A percentile compares a stretch with the other conserved stretches of the same genome.
Evolutionary conservation across 1,140 invertebrate genomes (phyloP).

Genomic region (Panagrolaimus sp.): DNA sequence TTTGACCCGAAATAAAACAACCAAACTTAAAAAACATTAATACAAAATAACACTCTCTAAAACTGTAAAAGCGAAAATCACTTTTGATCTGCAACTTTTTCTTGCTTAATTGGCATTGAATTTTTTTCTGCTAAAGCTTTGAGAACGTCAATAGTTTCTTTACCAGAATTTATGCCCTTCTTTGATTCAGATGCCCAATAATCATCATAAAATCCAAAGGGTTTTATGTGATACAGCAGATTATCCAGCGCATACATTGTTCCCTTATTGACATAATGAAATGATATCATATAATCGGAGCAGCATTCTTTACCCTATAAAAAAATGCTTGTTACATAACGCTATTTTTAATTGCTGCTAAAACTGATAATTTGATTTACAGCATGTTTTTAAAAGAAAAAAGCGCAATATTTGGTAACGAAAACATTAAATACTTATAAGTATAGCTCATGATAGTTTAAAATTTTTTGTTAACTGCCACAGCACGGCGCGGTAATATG

Average conservation of each 20-base stretch:
- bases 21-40: too few relatives aligned
- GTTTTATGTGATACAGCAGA: constrained; percentile 84
- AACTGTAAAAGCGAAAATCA: not conserved
- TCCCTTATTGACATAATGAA: constrained; percentile 86
- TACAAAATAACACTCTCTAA: not conserved
- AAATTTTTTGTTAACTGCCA: too few relatives aligned
- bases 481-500: too few relatives aligned
- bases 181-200: not conserved
- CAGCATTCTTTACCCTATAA: constrained; percentile 80
- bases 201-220: constrained; percentile 67
- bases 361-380: too few relatives aligned
- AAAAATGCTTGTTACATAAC: too few relatives aligned
- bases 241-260: constrained; percentile 82
- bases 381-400: too few relatives aligned
- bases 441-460: too few relatives aligned
- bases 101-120: not conserved
- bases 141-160: not conserved
- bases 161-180: not conserved
- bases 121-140: not conserved
- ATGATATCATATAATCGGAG: constrained; percentile 88
- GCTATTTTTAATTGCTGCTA: too few relatives aligned
- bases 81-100: not conserved
- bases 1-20: too few relatives aligned
- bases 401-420: too few relatives aligned
- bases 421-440: too few relatives aligned